These are phyloP conservation scores for Papilio demoleus DNA, from an alignment of 2,888 invertebrate species.

Conservation along the genomic window DNA sequence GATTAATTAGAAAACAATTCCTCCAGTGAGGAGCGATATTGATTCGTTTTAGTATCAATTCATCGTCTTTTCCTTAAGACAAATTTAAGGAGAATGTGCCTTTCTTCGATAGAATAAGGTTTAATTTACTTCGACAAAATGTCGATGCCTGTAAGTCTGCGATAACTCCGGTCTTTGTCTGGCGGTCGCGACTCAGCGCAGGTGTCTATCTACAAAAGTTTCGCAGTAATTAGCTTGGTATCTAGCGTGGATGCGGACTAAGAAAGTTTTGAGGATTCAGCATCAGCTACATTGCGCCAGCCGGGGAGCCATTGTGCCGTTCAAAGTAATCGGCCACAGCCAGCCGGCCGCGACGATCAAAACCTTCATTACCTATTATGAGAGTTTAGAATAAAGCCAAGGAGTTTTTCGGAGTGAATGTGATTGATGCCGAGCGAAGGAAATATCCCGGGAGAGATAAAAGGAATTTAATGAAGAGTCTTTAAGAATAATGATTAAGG, in stretches of 20 bases:
- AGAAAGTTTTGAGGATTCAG: slow-evolving; percentile 79
- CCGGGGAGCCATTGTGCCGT: slow-evolving; percentile 77
- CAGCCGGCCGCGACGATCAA: slow-evolving; percentile 78
- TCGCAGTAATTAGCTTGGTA: slow-evolving; percentile 79
- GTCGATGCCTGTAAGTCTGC: slow-evolving; percentile 71
- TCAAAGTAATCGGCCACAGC: slow-evolving; percentile 79
- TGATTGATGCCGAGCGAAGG: slow-evolving; percentile 81
- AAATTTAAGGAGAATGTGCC: slow-evolving; percentile 54
- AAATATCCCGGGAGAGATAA: slow-evolving; percentile 82
- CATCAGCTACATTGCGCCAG: slow-evolving; percentile 67
- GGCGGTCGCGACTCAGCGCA: slow-evolving; percentile 75
- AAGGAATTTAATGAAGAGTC: slow-evolving; percentile 84
- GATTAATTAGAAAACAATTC: slow-evolving; percentile 44
- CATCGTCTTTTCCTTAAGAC: slow-evolving; percentile 55
- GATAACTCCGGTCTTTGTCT: slow-evolving; percentile 82
- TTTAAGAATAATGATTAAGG: slow-evolving; percentile 83
- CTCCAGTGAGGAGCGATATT: slow-evolving; percentile 66
- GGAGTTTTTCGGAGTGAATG: slow-evolving; percentile 82
- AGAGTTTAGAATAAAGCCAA: slow-evolving; percentile 84
- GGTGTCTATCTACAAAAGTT: slow-evolving; percentile 83
- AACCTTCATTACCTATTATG: slow-evolving; percentile 83
- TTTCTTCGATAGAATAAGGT: slow-evolving; percentile 56
- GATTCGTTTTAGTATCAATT: slow-evolving; percentile 64
- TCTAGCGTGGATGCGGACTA: slow-evolving; percentile 77
- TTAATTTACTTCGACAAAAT: slow-evolving; percentile 56